phyloP scores from a whole-genome alignment of 1,140 invertebrate species.

The Calycopis cecrops region DNA sequence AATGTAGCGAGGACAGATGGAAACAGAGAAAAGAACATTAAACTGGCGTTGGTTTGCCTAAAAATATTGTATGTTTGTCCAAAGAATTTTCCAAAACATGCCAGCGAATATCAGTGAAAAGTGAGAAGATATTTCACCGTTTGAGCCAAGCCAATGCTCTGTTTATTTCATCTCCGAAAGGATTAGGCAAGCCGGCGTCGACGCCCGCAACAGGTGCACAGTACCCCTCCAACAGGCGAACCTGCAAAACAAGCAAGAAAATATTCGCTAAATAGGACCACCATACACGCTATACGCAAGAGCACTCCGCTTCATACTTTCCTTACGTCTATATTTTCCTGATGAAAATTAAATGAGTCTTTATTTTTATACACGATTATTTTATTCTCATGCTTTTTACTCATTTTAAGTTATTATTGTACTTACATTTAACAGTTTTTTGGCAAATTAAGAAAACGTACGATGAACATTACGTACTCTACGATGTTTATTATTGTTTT shows the following conservation, averaged over 20 bases:
- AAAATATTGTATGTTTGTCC: background rate
- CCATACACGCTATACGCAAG: slow-evolving; percentile 4
- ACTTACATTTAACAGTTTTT: no score
- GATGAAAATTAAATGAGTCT: background rate
- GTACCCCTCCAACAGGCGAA: background rate
- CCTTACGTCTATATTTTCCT: background rate
- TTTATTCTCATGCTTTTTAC: no score
- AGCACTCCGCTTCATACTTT: background rate
- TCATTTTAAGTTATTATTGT: no score
- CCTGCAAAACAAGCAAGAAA: slow-evolving; percentile 13
- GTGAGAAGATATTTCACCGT: background rate
- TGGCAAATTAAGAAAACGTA: no score
- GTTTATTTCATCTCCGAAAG: slow-evolving; percentile 18
- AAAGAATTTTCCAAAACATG: background rate
- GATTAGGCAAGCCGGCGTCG: slow-evolving; percentile 12
- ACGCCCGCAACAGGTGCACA: slow-evolving; percentile 10
- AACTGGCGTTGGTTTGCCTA: no score
- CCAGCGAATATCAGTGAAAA: background rate
- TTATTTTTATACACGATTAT: background rate
- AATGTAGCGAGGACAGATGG: no score
- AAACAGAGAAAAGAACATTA: no score
- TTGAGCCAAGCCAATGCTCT: slow-evolving; percentile 8
- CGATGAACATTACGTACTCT: no score
- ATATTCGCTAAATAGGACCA: slow-evolving; percentile 12
- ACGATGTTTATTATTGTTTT: no score